Evolutionary conservation across 2,797 vertebrate genomes (phyloP), one percentile per base, ranked within the genome.

Genomic region (Spatula clypeata): DNA sequence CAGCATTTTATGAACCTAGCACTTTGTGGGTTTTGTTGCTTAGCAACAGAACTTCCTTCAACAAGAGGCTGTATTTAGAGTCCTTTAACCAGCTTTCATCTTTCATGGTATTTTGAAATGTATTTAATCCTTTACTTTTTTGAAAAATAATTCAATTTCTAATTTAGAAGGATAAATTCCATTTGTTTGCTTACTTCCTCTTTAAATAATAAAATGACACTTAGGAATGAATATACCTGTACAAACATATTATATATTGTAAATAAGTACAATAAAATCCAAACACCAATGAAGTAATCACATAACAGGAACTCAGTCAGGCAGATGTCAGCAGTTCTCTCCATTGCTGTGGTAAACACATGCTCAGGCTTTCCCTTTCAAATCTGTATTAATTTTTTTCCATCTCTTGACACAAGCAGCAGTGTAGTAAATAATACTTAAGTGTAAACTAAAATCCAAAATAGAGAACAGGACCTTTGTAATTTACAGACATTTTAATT

Each of bases 41-140:
- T 94, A 92, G 90, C 73, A 94, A 96, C 92, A 75, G 51, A 90
- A 69, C 24, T 88, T 90, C 16, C 24, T 86, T 27, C n/a, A 94
- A 18, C 45, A 76, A 84, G 29, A 21, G 29, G 14, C 24, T 70
- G 4, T 62, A 60, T 70, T 58, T 47, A 75, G 2, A 55, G 34
- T 69, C 13, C 45, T 88, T 73, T 82, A 87, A 79, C 45, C 5
- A 90, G 13, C 31, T 88, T 90, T 84, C 73, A 64, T 73, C 51
- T 86, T 79, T 34, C 24, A 55, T 11, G 18, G 3, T 11, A 54
- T 72, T 81, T 94, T 79, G 3, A 66, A 91, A 79, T 58, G 65
- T 1, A 0, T 54, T 47, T 88, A 88, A 54, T 75, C 27, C 32
- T 13, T 70, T 60, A 70, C 26, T 90, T 92, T 47, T 47, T 40